phyloP scores from a whole-genome alignment of 2,797 vertebrate species.

The Lemur catta region DNA sequence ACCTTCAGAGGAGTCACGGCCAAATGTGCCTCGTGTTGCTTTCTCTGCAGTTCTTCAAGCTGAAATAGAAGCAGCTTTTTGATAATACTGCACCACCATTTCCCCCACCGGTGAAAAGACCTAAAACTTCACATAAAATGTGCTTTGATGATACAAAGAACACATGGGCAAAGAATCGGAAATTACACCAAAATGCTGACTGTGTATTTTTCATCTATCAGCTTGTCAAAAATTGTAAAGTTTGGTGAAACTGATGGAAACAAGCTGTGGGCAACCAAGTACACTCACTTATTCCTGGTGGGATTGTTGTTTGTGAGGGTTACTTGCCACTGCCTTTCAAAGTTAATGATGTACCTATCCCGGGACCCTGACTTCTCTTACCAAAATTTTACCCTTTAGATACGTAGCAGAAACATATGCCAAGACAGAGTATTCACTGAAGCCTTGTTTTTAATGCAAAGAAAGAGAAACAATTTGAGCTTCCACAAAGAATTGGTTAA shows the following conservation, averaged over 20 bases:
- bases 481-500: not conserved
- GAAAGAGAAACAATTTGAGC: not conserved
- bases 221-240: not conserved
- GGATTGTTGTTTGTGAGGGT: too few relatives aligned
- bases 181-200: not conserved
- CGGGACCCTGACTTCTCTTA: not conserved
- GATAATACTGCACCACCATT: rapidly evolving
- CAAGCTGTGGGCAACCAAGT: not conserved
- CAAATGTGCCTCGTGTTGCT: constrained; percentile 80
- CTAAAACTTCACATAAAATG: not conserved
- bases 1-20: constrained; percentile 88
- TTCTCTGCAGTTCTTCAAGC: constrained; percentile 85
- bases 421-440: not conserved
- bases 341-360: not conserved
- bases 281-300: not conserved
- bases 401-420: not conserved
- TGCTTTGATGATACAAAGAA: not conserved
- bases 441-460: not conserved
- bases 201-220: not conserved
- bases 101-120: rapidly evolving
- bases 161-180: not conserved
- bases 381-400: not conserved
- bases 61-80: constrained; percentile 63
- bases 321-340: not conserved
- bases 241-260: not conserved